Evolutionary conservation across 2,797 vertebrate species (phyloP), one percentile per base, ranked within the genome.

Genomic region (Coranthus polyacanthus): DNA sequence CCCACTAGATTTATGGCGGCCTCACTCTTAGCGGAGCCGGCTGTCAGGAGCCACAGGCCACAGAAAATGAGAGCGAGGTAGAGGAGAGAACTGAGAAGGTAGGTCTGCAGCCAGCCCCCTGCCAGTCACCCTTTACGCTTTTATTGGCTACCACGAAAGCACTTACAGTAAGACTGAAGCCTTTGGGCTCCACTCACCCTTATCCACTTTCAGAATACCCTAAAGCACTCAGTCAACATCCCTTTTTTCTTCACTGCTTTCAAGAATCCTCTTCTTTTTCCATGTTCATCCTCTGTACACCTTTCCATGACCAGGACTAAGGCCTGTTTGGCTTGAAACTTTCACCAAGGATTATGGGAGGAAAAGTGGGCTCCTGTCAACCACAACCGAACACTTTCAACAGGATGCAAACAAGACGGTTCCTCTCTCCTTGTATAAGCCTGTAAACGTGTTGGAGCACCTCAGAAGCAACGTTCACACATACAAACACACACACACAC

Each of bases 131-230:
- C 71, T 22, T 46, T 20, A 41, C 46, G 15, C 71, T 62, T 80
- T 87, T 82, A 84, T 85, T 82, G 74, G 76, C 85, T 57, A 9
- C 79, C 65, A 71, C 83, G 85, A 82, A 79, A 88, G 81, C 83
- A 84, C 82, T 88, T 82, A 75, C 50, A 72, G 73, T 78, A 12
- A 29, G 34, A 61, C 38, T 0, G 68, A 78, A 59, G 63, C 75
- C 69, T 49, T 53, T 15, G 54, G 60, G 63, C 67, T 72, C 73
- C 59, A 53, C 66, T 82, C 75, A 78, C 66, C 80, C 71, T 69
- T 50, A 81, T 88, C 83, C 79, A 70, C 78, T 77, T 77, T 82
- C 66, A 77, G 54, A 80, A 61, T 49, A 66, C 52, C 66, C 80
- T 72, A 59, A 70, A 81, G 66, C 71, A 36, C 72, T 79, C 67